A percentile compares a stretch with the other conserved stretches of the same genome.
Conservation (phyloP, 2,113 vertebrate species). For the Romanogobio albipinnatus region DNA sequence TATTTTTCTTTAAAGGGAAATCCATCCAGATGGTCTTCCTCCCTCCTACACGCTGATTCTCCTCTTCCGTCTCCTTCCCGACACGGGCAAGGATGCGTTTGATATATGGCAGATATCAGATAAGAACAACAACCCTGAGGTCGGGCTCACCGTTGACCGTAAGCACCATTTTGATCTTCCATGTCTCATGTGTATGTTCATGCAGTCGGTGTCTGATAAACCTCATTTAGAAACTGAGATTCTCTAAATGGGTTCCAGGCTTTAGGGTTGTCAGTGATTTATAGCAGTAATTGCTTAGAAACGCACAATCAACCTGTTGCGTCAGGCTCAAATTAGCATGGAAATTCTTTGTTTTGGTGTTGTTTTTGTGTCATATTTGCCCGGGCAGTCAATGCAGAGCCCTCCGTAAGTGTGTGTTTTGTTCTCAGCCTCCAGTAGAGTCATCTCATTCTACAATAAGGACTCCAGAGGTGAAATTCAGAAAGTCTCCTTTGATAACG, state of each 20-base stretch:
- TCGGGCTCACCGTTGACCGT: slow-evolving; percentile 93
- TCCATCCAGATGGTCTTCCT: slow-evolving; percentile 93
- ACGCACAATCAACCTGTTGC: not conserved
- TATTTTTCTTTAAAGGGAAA: slow-evolving; percentile 79
- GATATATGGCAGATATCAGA: slow-evolving; percentile 98
- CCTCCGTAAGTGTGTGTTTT: slow-evolving; percentile 21
- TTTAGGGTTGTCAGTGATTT: slow-evolving; percentile 41
- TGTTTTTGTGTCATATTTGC: slow-evolving; percentile 40
- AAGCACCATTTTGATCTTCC: slow-evolving; percentile 69
- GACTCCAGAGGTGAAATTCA: slow-evolving; percentile 91
- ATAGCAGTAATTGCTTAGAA: slow-evolving; percentile 33
- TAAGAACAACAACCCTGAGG: slow-evolving; percentile 92
- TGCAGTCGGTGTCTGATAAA: slow-evolving; percentile 42
- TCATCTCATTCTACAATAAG: slow-evolving; percentile 96
- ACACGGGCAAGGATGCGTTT: slow-evolving; percentile 87
- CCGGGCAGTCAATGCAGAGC: slow-evolving; percentile 55
- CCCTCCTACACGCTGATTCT: slow-evolving; percentile 92
- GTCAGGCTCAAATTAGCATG: not conserved
- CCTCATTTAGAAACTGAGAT: slow-evolving; percentile 26
- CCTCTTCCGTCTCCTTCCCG: slow-evolving; percentile 91
- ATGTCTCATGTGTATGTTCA: not conserved
- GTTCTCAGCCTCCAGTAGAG: slow-evolving; percentile 88
- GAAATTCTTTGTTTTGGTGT: not conserved
- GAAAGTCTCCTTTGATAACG: slow-evolving; percentile 87
- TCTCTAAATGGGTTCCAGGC: slow-evolving; percentile 43